Percentiles rank a stretch among this genome's conserved stretches.
phyloP scores from a whole-genome alignment of 2,888 invertebrate species.

The Heliconius cydno region DNA sequence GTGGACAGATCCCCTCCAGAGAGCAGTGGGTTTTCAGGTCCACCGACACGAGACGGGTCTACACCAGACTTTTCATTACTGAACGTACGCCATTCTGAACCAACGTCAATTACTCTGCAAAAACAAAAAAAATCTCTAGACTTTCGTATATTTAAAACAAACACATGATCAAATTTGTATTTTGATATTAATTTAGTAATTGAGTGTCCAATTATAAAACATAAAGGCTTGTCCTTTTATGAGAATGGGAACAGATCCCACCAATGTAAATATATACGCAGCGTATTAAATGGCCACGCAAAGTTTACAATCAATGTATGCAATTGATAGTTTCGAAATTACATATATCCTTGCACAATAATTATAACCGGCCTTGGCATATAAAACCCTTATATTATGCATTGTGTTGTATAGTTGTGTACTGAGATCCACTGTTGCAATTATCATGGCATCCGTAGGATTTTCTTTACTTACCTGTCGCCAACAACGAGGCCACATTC shows the following conservation, averaged over 20 bases:
- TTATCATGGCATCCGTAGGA: constrained; percentile 23
- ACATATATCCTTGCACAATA: constrained; percentile 42
- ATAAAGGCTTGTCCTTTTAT: constrained; percentile 18
- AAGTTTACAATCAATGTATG: constrained; percentile 38
- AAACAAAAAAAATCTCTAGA: background rate
- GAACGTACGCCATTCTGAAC: constrained; percentile 99
- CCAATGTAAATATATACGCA: constrained; percentile 19
- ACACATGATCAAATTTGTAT: background rate
- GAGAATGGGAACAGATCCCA: constrained; percentile 18
- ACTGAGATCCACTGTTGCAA: constrained; percentile 33
- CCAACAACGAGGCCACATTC: constrained; percentile 99
- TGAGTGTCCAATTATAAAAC: background rate
- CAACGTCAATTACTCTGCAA: constrained; percentile 98
- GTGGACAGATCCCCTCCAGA: constrained; percentile 98
- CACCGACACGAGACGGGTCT: constrained; percentile 99
- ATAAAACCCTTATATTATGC: constrained; percentile 38
- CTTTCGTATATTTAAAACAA: background rate
- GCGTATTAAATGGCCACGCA: constrained; percentile 26
- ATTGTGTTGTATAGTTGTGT: constrained; percentile 19
- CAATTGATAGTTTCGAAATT: constrained; percentile 39
- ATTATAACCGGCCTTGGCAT: constrained; percentile 44
- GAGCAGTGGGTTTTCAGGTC: constrained; percentile 98
- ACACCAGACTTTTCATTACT: constrained; percentile 98
- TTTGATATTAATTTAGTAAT: constrained; percentile 11
- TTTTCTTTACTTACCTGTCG: constrained; percentile 89